Evolutionary conservation across 2,888 invertebrate species (phyloP).

Genomic region (Tenthredo livida): DNA sequence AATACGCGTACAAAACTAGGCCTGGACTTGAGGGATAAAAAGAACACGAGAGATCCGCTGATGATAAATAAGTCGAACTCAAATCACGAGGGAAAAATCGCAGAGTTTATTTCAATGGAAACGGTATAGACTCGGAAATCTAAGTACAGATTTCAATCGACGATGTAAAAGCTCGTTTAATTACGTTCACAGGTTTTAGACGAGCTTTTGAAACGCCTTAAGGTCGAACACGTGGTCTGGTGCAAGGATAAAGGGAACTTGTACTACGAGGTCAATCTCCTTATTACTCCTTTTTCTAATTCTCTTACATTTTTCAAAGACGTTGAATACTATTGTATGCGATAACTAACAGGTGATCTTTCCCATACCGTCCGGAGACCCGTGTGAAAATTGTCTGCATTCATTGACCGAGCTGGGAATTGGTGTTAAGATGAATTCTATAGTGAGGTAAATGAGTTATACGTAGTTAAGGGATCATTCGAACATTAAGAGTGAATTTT

Average conservation of each 20-base stretch:
- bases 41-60: slow-evolving; percentile 78
- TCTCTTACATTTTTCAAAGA: background rate
- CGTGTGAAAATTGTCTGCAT: slow-evolving; percentile 87
- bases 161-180: background rate
- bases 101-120: slow-evolving; percentile 84
- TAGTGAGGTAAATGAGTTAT: slow-evolving; percentile 82
- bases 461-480: background rate
- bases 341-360: slow-evolving; percentile 79
- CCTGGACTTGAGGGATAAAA: slow-evolving; percentile 78
- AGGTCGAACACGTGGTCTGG: slow-evolving; percentile 87
- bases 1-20: slow-evolving; percentile 67
- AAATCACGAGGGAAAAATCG: slow-evolving; percentile 69
- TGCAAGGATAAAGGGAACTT: slow-evolving; percentile 84
- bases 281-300: background rate
- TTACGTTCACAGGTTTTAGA: slow-evolving; percentile 81
- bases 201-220: slow-evolving; percentile 83
- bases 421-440: slow-evolving; percentile 85
- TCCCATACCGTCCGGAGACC: slow-evolving; percentile 85
- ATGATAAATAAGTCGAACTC: slow-evolving; percentile 77
- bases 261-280: slow-evolving; percentile 82
- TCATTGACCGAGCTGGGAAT: slow-evolving; percentile 87
- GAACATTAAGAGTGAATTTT: background rate
- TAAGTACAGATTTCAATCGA: background rate
- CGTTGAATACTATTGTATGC: background rate
- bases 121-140: slow-evolving; percentile 76